A percentile compares a stretch with the other conserved stretches of the same genome.
phyloP scores from a whole-genome alignment of 2,888 invertebrate genomes.

The Polyploca ridens region DNA sequence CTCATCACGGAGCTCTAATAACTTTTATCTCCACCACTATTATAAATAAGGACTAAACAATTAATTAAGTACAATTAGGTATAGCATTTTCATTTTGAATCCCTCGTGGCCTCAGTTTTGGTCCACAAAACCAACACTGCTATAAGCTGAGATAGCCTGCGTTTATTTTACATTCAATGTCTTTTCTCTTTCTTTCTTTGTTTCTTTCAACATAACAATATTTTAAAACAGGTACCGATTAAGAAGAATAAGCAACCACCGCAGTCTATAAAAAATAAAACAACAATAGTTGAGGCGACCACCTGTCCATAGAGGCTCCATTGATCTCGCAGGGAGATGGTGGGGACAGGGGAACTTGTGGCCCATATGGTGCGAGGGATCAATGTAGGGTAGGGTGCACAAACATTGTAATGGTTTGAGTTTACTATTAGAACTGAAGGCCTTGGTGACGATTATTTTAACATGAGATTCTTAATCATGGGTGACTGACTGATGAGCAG shows the following conservation, averaged over 20 bases:
- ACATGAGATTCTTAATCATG: not conserved
- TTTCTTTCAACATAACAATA: no score
- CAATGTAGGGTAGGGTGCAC: not conserved
- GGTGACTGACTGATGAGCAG: no score
- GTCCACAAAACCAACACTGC: no score
- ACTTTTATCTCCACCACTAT: no score
- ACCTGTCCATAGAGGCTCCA: not conserved
- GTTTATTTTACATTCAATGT: no score
- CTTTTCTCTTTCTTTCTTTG: no score
- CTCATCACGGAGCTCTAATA: no score
- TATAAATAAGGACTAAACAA: no score
- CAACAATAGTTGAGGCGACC: not conserved
- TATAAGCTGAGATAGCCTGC: no score
- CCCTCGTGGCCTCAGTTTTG: no score
- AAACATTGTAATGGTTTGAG: not conserved
- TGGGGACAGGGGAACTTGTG: not conserved
- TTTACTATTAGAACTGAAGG: not conserved
- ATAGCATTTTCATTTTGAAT: no score
- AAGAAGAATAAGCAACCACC: not conserved
- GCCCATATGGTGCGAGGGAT: constrained; percentile 1
- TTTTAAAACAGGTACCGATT: not conserved
- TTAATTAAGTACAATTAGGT: no score
- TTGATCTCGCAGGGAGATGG: not conserved
- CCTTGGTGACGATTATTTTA: not conserved
- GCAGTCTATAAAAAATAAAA: constrained; percentile 1